A percentile compares a stretch with the other conserved stretches of the same genome.
These are phyloP conservation scores for Drosophila arizonae DNA, from an alignment of 1,140 invertebrate species.

Conservation along the genomic window DNA sequence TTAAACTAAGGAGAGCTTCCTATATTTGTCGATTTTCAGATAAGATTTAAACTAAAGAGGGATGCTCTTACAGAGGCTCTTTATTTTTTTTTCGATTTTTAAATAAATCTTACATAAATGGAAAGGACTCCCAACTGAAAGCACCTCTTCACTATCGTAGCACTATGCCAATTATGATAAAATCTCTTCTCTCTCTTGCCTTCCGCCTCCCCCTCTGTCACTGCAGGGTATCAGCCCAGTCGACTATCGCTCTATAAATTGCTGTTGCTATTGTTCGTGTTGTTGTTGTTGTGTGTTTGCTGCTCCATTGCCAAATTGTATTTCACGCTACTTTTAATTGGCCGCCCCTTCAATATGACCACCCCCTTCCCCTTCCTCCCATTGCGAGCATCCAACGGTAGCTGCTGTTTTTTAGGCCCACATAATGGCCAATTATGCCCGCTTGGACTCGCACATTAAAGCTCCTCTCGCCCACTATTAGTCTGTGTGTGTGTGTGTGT, in stretches of 20 bases:
- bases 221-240: neutral
- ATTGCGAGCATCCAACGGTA: neutral
- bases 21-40: too few relatives aligned
- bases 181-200: too few relatives aligned
- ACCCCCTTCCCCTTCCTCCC: constrained; percentile 12
- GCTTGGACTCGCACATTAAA: constrained; percentile 49
- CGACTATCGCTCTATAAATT: neutral
- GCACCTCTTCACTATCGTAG: too few relatives aligned
- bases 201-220: too few relatives aligned
- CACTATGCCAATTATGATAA: too few relatives aligned
- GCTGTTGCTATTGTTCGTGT: neutral
- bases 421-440: constrained; percentile 74
- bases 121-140: too few relatives aligned
- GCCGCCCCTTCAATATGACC: constrained; percentile 41
- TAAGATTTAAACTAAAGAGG: too few relatives aligned
- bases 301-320: constrained; percentile 55
- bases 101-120: too few relatives aligned
- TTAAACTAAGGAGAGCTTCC: too few relatives aligned
- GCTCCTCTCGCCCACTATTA: constrained; percentile 5
- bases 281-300: constrained; percentile 9
- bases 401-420: constrained; percentile 52
- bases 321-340: constrained; percentile 77
- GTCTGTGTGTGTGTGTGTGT: neutral
- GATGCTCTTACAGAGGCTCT: too few relatives aligned
- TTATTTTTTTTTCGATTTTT: too few relatives aligned